Evolutionary conservation across 2,113 vertebrate genomes (phyloP), one percentile per base, ranked within the genome.

Genomic region (Hydrochoerus hydrochaeris): DNA sequence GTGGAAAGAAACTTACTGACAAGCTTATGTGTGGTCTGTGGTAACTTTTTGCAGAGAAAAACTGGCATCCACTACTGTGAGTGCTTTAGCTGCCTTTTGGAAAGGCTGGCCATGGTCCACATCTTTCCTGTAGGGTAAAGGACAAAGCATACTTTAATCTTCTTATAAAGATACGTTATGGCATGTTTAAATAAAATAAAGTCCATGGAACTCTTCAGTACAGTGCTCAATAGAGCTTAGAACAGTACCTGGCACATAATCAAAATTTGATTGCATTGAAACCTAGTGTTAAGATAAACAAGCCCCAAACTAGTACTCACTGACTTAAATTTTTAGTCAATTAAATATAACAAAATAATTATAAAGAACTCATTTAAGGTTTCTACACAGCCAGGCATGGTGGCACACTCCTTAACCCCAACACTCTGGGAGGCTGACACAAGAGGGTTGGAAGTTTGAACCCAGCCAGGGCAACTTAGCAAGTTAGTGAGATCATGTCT

Each of bases 291-390:
- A 54, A 49, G 77, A 71, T 10, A 67, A 67, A 82, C 2, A 73
- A 80, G 54, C 41, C 2, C 24, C 28, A 77, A 95, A 73, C 46
- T 91, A 63, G 13, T 67, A 8, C 49, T 96, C 83, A 84, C 35
- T 71, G 30, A 32, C 73, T 80, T 4, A 30, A 19, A 28, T 73
- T 73, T 91, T 87, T 5, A 24, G 11, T 85, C 16, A 38, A 60
- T 81, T 84, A 73, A 89, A 94, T 81, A 92, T 71, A 78, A n/a
- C 30, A 95, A 35, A 90, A 41, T 93, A 41, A 84, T 89, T 63
- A 75, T 88, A 35, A 57, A 73, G 44, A 69, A 57, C 35, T 86
- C 91, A 62, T 16, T 65, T 83, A 69, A 65, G 4, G 0, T 88
- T 69, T 12, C 16, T 32, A 5, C 10, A 54, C 4, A 80, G 77